Conservation (phyloP, 2,888 invertebrate genomes). For the Noctua pronuba region DNA sequence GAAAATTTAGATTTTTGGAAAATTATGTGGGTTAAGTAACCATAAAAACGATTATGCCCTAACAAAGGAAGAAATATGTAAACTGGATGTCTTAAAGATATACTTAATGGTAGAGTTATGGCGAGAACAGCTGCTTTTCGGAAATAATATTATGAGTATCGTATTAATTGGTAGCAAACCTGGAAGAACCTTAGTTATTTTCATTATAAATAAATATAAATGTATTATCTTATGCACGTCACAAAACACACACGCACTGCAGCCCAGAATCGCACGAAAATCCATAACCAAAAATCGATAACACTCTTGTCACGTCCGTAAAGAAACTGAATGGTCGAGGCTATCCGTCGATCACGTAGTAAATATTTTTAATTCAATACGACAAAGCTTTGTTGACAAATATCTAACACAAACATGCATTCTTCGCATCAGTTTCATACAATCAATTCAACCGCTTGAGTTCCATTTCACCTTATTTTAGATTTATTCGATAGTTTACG, state of each 20-base stretch:
- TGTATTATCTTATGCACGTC: conserved; percentile 21
- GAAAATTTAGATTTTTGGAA: conserved; percentile 43
- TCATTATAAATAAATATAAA: conserved; percentile 30
- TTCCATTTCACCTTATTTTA: conserved; percentile 44
- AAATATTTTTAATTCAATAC: conserved; percentile 74
- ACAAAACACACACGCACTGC: conserved; percentile 42
- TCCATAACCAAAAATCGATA: conserved; percentile 37
- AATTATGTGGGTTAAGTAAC: background rate
- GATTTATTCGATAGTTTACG: conserved; percentile 46
- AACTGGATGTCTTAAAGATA: background rate
- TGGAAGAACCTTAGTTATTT: conserved; percentile 17
- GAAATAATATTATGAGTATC: background rate
- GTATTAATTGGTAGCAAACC: conserved; percentile 29
- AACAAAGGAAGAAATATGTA: background rate
- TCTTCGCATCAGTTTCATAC: conserved; percentile 72
- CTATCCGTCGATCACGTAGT: conserved; percentile 47
- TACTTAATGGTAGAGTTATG: background rate
- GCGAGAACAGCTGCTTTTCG: background rate
- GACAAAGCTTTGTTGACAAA: conserved; percentile 83
- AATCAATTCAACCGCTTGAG: conserved; percentile 39
- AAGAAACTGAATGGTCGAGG: conserved; percentile 66
- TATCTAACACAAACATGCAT: conserved; percentile 79
- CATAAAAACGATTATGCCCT: background rate
- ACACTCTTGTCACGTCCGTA: conserved; percentile 56
- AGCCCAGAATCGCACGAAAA: conserved; percentile 33